Base-by-base conservation (phyloP, 92 coral and sea anemone species). In the Scolanthus callimorphus region DNA sequence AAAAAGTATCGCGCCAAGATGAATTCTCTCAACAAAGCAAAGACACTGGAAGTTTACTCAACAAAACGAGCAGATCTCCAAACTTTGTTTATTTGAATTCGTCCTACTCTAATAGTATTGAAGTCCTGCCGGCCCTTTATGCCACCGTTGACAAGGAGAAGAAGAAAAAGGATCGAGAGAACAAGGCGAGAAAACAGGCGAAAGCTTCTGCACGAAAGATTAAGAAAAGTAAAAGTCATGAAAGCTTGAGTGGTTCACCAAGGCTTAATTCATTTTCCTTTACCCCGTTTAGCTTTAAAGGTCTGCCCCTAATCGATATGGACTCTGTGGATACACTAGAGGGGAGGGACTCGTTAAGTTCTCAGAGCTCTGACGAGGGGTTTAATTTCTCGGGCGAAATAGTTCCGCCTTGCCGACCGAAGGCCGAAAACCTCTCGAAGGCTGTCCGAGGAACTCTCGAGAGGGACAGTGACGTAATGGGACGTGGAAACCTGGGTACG, bases 21-120 rank as follows among this genome's bases (percentile, higher is more conserved):
- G 12, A n/a, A n/a, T 20, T 46, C 22, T 46, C 23, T 4, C 8
- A 46, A 19, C 4, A 10, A 20, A 46, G 23, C 23, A 20, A 4
- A 46, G 20, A 31, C 4, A 50, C 20, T 4, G 47, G 21, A 17
- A 63, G 28, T 3, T 20, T 9, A 28, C 26, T 17, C 15, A 50
- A 27, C 29, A 68, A 27, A 47, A 57, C 75, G 2, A 68, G 65
- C 37, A 78, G 69, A 11, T 84, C 96, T 24, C 96, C 96, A 0
- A 88, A 88, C 49, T 88, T 83, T 60, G 52, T 77, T 47, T 88
- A 84, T 49, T 26, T 88, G 41, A 83, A 88, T 72, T 62, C 79
- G n/a, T 80, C 86, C 22, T 61, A 83, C 46, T 83, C 96, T 1
- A 77, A 79, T 17, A 88, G 96, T 41, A 82, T 88, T 31, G 96